phyloP scores from a whole-genome alignment of 2,888 invertebrate species.

The Torymus texanus region DNA sequence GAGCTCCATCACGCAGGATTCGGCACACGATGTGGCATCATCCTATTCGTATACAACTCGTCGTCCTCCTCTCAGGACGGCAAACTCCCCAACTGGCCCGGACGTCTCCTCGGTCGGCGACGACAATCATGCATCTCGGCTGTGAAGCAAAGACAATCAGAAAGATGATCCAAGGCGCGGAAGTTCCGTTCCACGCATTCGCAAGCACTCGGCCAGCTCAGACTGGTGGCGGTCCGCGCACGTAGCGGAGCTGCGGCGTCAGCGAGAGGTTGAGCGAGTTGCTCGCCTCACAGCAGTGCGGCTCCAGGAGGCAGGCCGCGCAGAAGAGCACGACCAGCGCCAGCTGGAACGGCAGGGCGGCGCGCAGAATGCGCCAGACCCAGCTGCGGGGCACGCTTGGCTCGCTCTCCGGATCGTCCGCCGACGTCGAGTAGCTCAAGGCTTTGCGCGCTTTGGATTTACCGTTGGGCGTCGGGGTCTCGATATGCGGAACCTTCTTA shows the following conservation, averaged over 20 bases:
- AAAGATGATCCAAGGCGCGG: too few species aligned
- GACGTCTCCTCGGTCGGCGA: neutral
- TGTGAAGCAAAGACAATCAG: neutral
- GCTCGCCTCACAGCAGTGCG: constrained; percentile 86
- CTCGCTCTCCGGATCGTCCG: constrained; percentile 76
- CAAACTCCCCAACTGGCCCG: too few species aligned
- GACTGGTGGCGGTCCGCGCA: constrained; percentile 89
- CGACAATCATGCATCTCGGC: neutral
- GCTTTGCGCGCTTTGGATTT: too few species aligned
- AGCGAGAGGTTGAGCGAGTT: constrained; percentile 86
- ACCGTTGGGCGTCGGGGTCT: neutral
- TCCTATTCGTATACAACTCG: too few species aligned
- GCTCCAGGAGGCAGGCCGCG: constrained; percentile 84
- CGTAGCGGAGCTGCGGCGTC: constrained; percentile 87
- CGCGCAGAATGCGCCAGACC: constrained; percentile 83
- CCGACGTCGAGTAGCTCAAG: constrained; percentile 72
- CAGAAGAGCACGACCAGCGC: constrained; percentile 84
- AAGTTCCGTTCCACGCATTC: neutral
- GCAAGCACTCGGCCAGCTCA: constrained; percentile 71
- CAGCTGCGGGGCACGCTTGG: constrained; percentile 79
- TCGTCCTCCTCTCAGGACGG: too few species aligned
- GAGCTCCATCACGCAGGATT: constrained; percentile 14
- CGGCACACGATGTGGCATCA: neutral
- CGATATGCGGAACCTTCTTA: constrained; percentile 60
- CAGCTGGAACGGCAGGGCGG: constrained; percentile 87